Percentiles rank a stretch among this genome's conserved stretches.
Conservation (phyloP, 1,140 invertebrate genomes). For the Zeugodacus cucurbitae region DNA sequence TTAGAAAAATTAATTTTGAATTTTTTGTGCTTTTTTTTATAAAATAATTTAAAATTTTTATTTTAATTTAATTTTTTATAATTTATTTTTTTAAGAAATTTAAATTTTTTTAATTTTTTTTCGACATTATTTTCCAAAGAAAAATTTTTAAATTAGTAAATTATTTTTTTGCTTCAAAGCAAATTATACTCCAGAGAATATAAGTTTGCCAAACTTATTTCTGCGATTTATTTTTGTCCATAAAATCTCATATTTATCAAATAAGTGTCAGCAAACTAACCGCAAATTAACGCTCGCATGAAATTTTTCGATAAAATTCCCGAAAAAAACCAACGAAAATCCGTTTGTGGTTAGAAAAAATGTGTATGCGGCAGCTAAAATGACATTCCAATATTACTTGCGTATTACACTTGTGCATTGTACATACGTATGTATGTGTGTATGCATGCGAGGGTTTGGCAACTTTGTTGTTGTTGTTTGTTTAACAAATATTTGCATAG, state of each 20-base stretch:
- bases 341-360: slow-evolving; percentile 22
- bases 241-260: not conserved
- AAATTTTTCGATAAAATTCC: slow-evolving; percentile 5
- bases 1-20: too few species aligned
- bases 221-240: not conserved
- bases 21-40: too few species aligned
- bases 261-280: not conserved
- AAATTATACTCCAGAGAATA: too few species aligned
- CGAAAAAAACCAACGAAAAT: not conserved
- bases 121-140: too few species aligned
- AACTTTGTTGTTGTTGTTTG: slow-evolving; percentile 27
- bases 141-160: too few species aligned
- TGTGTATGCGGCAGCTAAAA: slow-evolving; percentile 8
- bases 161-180: too few species aligned
- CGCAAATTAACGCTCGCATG: not conserved
- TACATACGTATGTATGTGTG: not conserved
- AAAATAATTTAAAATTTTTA: too few species aligned
- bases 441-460: not conserved
- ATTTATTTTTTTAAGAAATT: too few species aligned
- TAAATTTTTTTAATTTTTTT: too few species aligned
- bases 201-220: not conserved
- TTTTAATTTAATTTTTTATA: too few species aligned
- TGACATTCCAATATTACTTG: not conserved
- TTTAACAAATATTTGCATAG: slow-evolving; percentile 39
- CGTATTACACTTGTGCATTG: not conserved